These are phyloP conservation scores for Julus scandinavius DNA, from an alignment of 2,888 invertebrate species.

Conservation along the genomic window DNA sequence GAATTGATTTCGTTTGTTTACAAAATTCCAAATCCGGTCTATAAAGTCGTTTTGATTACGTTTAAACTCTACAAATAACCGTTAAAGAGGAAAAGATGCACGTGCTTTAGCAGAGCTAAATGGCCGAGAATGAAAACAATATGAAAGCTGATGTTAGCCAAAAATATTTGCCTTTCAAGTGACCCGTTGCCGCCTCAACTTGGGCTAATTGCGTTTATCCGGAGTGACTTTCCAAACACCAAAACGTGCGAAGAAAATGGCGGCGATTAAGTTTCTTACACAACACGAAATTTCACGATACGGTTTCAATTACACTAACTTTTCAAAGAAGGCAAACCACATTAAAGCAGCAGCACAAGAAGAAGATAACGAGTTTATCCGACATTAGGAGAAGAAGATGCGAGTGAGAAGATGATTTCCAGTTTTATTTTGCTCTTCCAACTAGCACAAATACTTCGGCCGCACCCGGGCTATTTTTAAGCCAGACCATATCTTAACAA, in stretches of 20 bases:
- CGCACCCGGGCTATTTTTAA: constrained; percentile 49
- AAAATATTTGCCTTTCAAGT: constrained; percentile 43
- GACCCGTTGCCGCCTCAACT: neutral
- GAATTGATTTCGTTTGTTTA: neutral
- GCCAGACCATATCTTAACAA: constrained; percentile 47
- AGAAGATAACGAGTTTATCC: constrained; percentile 23
- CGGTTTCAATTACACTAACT: constrained; percentile 1
- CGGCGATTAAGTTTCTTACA: neutral
- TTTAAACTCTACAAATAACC: neutral
- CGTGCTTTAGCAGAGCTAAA: neutral
- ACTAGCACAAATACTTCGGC: constrained; percentile 51
- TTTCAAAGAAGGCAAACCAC: constrained; percentile 4
- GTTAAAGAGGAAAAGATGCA: neutral
- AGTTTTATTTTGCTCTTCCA: constrained; percentile 43
- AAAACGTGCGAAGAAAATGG: neutral
- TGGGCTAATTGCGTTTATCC: neutral
- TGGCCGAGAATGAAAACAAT: constrained; percentile 42
- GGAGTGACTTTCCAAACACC: neutral
- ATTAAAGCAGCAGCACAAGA: neutral
- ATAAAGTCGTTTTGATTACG: neutral
- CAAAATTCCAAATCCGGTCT: neutral
- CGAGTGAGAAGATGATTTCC: neutral
- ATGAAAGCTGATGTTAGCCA: neutral
- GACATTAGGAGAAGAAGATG: constrained; percentile 36
- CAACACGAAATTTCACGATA: neutral